Evolutionary conservation across 2,113 vertebrate genomes (phyloP).

Genomic region (Poeciliopsis retropinna): DNA sequence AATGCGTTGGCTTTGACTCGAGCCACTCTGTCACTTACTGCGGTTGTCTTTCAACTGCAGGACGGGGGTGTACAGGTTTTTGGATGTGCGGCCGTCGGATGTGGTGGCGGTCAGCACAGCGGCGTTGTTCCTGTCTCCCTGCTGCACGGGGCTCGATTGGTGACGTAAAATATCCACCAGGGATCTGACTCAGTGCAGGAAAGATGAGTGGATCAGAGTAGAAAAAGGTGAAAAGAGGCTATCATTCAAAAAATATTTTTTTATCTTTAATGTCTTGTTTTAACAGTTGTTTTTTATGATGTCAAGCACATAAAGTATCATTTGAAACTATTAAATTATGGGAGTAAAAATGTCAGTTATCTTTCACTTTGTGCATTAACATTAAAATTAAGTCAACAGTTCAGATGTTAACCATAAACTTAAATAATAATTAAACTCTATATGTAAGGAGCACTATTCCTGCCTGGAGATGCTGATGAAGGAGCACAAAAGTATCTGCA

Average conservation of each 20-base stretch:
- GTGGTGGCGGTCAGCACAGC: slow-evolving; percentile 71
- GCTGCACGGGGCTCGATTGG: slow-evolving; percentile 85
- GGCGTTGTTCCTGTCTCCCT: slow-evolving; percentile 84
- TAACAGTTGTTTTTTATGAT: too few species aligned
- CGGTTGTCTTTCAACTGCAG: slow-evolving; percentile 87
- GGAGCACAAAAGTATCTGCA: not conserved
- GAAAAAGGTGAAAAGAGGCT: not conserved
- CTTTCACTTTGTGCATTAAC: not conserved
- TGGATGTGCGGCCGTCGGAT: slow-evolving; percentile 80
- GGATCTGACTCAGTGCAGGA: slow-evolving; percentile 72
- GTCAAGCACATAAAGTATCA: too few species aligned
- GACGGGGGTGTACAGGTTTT: slow-evolving; percentile 85
- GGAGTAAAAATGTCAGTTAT: not conserved
- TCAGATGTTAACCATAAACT: not conserved
- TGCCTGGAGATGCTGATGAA: not conserved
- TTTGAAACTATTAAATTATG: too few species aligned
- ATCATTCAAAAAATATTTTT: not conserved
- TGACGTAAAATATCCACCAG: slow-evolving; percentile 91
- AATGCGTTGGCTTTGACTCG: not conserved
- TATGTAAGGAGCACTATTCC: not conserved
- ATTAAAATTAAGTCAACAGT: not conserved
- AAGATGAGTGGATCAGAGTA: not conserved
- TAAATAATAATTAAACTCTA: not conserved
- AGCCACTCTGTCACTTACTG: slow-evolving; percentile 76
- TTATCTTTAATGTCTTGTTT: too few species aligned